Base-by-base conservation (phyloP, 1,140 invertebrate genomes). In the Drosophila tani region DNA sequence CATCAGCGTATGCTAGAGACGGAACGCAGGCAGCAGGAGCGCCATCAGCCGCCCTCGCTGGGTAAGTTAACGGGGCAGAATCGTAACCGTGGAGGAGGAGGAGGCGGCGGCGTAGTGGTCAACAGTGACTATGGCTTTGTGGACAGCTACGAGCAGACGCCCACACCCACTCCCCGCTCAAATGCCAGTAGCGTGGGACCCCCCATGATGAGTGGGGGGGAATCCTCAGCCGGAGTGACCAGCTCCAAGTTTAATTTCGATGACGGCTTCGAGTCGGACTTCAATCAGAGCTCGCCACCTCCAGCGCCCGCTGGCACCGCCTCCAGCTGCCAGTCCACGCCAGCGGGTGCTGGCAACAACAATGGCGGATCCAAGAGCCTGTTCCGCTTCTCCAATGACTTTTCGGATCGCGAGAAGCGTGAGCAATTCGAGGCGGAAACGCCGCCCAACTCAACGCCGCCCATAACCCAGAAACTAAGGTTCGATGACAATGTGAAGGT, bases 321-420 rank as follows among this genome's bases (percentile, higher is more conserved):
- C 2, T 92, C 91, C 67, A 92, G 91, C 38, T 92, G 91, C 43
- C 92, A 79, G 43, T 92, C 92, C 2, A 91, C 88, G 43, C 91
- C 91, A 0, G 88, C 91, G 0, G 90, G 81, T 0, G 67, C 73
- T 21, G 27, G 45, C 0, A 55, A 59, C 29, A 62, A 66, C 47
- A 62, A 69, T 47, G 49, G 56, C 6, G 82, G 81, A 24, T 86
- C 79, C 53, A 92, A 90, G 70, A 91, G 79, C 32, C 80, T 92
- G n/a, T 93, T 93, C 32, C 91, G 94, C 41, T 95, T 95, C 77
- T 94, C 94, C 14, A 94, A 94, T 71, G 94, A 95, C 77, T 94
- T 94, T 70, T 95, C 94, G 1, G 94, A 94, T 6, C 91, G 94
- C 19, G 94, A 94, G 35, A 92, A 91, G 45, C 49, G 81, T 55